Conservation (phyloP, 2,888 invertebrate species). For the Machimus rusticus region DNA sequence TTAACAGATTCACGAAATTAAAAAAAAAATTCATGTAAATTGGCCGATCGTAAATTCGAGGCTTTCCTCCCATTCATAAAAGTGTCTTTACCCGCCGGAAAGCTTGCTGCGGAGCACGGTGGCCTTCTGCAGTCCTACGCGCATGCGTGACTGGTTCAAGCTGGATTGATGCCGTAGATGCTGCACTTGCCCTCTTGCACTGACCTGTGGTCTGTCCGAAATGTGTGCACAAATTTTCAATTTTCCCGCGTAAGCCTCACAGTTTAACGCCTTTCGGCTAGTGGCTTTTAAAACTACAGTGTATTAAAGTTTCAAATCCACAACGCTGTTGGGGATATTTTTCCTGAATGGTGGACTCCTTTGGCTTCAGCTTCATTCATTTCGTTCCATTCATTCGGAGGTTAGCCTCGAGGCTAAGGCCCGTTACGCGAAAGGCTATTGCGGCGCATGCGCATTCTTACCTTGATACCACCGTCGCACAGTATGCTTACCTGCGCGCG, state of each 20-base stretch:
- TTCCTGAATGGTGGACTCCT: background rate
- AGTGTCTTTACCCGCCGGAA: background rate
- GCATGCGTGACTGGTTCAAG: background rate
- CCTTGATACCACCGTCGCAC: background rate
- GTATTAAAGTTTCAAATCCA: background rate
- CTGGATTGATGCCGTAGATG: background rate
- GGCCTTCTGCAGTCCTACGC: conserved; percentile 35
- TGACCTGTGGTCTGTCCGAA: background rate
- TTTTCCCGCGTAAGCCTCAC: background rate
- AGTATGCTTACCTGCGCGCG: background rate
- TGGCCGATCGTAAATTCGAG: conserved; percentile 32
- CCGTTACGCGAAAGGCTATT: conserved; percentile 15
- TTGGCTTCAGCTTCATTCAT: conserved; percentile 33
- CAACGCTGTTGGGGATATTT: background rate
- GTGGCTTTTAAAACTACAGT: background rate
- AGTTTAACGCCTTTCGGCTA: background rate
- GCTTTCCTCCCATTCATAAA: conserved; percentile 37
- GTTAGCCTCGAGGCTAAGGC: conserved; percentile 35
- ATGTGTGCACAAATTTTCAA: background rate
- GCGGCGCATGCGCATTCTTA: background rate
- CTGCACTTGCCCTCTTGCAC: background rate
- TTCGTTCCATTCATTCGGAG: conserved; percentile 38
- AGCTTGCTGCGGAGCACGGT: background rate
- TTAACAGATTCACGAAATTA: conserved; percentile 37
- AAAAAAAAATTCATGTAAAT: conserved; percentile 28